Conservation (phyloP, 2,888 invertebrate species). For the Endotricha flammealis region DNA sequence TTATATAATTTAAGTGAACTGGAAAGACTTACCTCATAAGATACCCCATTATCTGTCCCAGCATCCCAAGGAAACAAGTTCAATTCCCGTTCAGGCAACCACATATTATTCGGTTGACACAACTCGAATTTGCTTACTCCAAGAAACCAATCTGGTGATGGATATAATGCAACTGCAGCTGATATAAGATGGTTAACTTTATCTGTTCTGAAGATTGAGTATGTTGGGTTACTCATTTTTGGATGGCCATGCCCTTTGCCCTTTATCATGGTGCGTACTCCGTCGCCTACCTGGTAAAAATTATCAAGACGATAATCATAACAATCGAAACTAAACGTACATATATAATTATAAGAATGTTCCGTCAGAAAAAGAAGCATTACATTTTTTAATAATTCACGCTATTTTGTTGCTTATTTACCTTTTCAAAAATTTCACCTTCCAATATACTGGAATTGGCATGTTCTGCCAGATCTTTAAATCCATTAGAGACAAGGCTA, state of each 20-base stretch:
- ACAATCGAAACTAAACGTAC: no score
- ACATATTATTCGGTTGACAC: slow-evolving; percentile 91
- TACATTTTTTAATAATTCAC: no score
- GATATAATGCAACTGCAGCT: slow-evolving; percentile 47
- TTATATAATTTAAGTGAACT: slow-evolving; percentile 1
- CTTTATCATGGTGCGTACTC: slow-evolving; percentile 61
- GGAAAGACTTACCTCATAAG: slow-evolving; percentile 84
- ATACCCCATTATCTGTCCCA: slow-evolving; percentile 95
- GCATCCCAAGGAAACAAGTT: slow-evolving; percentile 97
- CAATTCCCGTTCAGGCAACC: slow-evolving; percentile 88
- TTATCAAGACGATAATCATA: no score
- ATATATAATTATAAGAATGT: no score
- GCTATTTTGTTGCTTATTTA: no score
- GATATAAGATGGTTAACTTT: slow-evolving; percentile 54
- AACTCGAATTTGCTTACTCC: slow-evolving; percentile 93
- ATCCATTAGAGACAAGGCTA: slow-evolving; percentile 48
- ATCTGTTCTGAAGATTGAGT: slow-evolving; percentile 57
- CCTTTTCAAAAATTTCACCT: slow-evolving; percentile 58
- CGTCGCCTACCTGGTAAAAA: slow-evolving; percentile 49
- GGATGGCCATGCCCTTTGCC: slow-evolving; percentile 64
- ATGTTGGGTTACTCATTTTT: slow-evolving; percentile 56
- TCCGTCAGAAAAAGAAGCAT: no score
- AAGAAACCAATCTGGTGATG: slow-evolving; percentile 97
- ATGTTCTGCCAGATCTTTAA: slow-evolving; percentile 56
- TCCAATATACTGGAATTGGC: slow-evolving; percentile 58